These are phyloP conservation scores for Ferdinandea cuprea DNA, from an alignment of 2,888 invertebrate species.

Conservation along the genomic window DNA sequence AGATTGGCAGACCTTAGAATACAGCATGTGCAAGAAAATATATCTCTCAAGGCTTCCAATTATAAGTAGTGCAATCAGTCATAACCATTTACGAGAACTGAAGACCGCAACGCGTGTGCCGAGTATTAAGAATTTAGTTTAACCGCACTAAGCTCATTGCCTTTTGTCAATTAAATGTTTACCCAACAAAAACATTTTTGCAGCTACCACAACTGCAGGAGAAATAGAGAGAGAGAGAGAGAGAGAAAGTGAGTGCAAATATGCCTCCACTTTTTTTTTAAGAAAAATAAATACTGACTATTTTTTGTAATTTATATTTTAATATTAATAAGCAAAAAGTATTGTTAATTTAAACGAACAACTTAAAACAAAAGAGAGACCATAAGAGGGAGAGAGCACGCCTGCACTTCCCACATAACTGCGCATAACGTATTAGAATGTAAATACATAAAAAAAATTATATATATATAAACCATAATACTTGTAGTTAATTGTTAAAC, in stretches of 20 bases:
- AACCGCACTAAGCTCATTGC: constrained; percentile 44
- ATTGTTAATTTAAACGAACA: constrained; percentile 23
- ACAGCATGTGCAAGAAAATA: constrained; percentile 39
- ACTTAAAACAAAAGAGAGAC: constrained; percentile 19
- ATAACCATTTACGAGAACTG: constrained; percentile 63
- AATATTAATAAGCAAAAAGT: constrained; percentile 40
- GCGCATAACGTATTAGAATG: constrained; percentile 56
- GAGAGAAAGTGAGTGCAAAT: not conserved
- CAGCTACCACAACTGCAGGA: constrained; percentile 37
- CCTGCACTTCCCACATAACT: constrained; percentile 28
- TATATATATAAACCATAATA: constrained; percentile 51
- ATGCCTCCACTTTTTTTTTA: constrained; percentile 33
- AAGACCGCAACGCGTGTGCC: constrained; percentile 67
- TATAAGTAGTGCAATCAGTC: constrained; percentile 70
- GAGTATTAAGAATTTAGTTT: constrained; percentile 58
- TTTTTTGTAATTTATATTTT: constrained; percentile 68
- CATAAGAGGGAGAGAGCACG: constrained; percentile 26
- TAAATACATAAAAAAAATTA: constrained; percentile 60
- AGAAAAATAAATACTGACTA: constrained; percentile 56
- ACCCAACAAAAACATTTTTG: not conserved
- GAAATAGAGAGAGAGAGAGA: too few species aligned
- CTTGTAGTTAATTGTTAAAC: constrained; percentile 71
- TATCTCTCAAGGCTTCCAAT: constrained; percentile 65
- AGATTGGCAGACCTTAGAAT: constrained; percentile 59
- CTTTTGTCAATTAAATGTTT: constrained; percentile 43